Base-by-base conservation (phyloP, 1,140 invertebrate genomes). In the Sycophila sp. region DNA sequence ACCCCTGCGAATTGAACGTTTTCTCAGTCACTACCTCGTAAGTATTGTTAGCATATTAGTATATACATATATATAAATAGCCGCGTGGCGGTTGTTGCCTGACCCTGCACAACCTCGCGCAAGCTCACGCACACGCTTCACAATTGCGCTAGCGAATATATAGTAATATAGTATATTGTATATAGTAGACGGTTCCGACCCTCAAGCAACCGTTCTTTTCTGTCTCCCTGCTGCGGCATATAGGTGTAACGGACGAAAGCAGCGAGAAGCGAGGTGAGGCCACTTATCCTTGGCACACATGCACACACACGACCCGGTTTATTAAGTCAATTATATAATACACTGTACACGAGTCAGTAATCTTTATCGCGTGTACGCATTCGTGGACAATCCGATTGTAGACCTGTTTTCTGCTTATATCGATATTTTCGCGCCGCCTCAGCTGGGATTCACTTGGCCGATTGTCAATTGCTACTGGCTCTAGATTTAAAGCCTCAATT, bases 291-390 rank as follows among this genome's bases (percentile, higher is more conserved):
- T 72, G 70, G 36, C 64, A 67, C 49, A 67, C 15, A 60, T 66
- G 15, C 17, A 19, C 51, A 26, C 26, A 36, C 60, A 17, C 49
- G 47, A 71, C 55, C 69, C 69, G 62, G 24, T 69, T 73, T 64
- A 42, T 60, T 36, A 70, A 73, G 45, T 60, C 19, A 70, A 59
- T 73, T 73, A 70, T 62, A 64, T 70, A 73, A 73, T 73, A 38
- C 59, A n/a, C n/a, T n/a, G n/a, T n/a, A n/a, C n/a, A n/a, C n/a
- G 24, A n/a, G 10, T 32, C 24, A 11, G 22, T 32, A 62, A 40
- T 59, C 22, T 59, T 59, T 40, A 42, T 42, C 10, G 32, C 24
- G 17, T 47, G 8, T 17, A 10, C 38, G 38, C n/a, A 17, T 4
- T 17, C 8, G 40, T 6, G n/a, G 17, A 2, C 17, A 45, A 19